Evolutionary conservation across 2,113 vertebrate species (phyloP), one percentile per base, ranked within the genome.

Genomic region (Labeo rohita): DNA sequence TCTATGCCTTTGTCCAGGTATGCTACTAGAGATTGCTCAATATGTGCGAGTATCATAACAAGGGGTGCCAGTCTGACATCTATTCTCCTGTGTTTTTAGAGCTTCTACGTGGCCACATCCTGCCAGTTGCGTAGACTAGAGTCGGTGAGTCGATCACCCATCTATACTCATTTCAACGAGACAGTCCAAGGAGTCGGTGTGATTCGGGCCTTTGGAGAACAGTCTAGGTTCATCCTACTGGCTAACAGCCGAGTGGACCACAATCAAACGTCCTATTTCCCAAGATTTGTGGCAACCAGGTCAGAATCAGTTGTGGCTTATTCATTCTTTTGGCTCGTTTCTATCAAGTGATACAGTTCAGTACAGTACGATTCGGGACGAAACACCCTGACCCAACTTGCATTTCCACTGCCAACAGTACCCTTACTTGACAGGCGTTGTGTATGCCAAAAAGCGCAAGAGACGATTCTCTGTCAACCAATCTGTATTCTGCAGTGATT

Each of bases 111-210:
- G 65, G 95, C 92, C 91, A 97, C 96, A 88, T 97, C 96, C 8
- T 97, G 98, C 93, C 98, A 98, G 93, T 94, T 99, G 90, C 95
- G 95, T 83, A 94, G 97, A 70, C 87, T 95, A 86, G 97, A 99
- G 91, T 96, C 97, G 0, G 94, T 95, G 88, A 96, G 96, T 90
- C 96, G 96, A 88, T 98, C 98, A 0, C 95, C 95, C 18, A 95
- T 99, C 92, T 99, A 96, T 88, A 98, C 97, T 78, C 96, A 99
- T 88, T 92, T 99, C 91, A 96, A 97, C 0, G 97, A 98, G 94
- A 97, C 96, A 0, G 96, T 97, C 86, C 97, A 98, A 78, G 98
- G 97, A 39, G 93, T 92, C 36, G 89, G 93, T 0, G 95, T 98
- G 90, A 96, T 99, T 91, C 94, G 97, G 66, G 97, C 97, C 12